Conservation (phyloP, 2,113 vertebrate species). For the Dicrurus megarhynchus region DNA sequence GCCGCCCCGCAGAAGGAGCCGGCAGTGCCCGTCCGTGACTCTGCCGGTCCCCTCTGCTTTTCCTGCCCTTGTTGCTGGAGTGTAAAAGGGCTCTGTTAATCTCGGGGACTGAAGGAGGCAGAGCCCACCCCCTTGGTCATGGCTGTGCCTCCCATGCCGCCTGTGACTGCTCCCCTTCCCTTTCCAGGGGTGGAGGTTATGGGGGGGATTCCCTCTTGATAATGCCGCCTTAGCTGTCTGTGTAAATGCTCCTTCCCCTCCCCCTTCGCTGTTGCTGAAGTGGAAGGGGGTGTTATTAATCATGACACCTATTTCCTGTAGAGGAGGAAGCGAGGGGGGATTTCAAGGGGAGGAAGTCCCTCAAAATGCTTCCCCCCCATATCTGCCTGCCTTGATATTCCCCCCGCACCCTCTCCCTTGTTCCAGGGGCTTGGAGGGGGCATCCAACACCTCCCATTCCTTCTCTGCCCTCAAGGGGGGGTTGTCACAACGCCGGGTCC, state of each 20-base stretch:
- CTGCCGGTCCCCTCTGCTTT: constrained; percentile 30
- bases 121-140: constrained; percentile 9
- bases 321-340: constrained; percentile 68
- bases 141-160: background rate
- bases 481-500: constrained; percentile 42
- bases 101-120: background rate
- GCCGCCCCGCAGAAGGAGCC: background rate
- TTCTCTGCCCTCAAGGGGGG: constrained; percentile 55
- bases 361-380: constrained; percentile 41
- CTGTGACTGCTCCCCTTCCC: constrained; percentile 8
- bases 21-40: constrained; percentile 36
- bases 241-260: constrained; percentile 51
- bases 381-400: background rate
- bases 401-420: background rate
- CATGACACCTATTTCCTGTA: constrained; percentile 70
- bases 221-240: constrained; percentile 58
- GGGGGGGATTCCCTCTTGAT: constrained; percentile 49
- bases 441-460: constrained; percentile 38
- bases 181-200: constrained; percentile 18
- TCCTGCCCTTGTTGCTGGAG: constrained; percentile 37
- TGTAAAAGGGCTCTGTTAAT: background rate
- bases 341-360: constrained; percentile 62
- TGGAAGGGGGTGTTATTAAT: constrained; percentile 80
- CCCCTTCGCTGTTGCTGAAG: constrained; percentile 60
- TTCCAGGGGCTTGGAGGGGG: constrained; percentile 44